Base-by-base conservation (phyloP, 2,797 vertebrate genomes). In the Cryptoprocta ferox region DNA sequence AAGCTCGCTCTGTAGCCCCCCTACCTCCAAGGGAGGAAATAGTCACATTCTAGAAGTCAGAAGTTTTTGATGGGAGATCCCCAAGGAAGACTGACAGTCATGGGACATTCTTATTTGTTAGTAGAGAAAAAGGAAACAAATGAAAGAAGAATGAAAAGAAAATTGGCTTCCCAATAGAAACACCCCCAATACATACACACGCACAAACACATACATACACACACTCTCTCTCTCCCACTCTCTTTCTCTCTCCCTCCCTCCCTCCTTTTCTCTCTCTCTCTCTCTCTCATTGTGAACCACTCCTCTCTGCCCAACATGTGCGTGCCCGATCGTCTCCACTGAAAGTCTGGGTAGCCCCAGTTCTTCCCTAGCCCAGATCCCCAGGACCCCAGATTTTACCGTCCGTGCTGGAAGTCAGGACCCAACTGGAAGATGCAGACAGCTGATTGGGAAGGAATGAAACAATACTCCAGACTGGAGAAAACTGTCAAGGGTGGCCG, bases 361-460 rank as follows among this genome's bases (percentile, higher is more conserved):
- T 26, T 79, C 59, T 61, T 76, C 80, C 80, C 68, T 79, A 63
- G 10, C 70, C 5, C 26, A 93, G 63, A 42, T 76, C 30, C 45
- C 93, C 42, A 6, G n/a, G 45, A 71, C 15, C 91, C 86, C 76
- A 61, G 61, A 82, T 66, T 93, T 98, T 98, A 98, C 98, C 98
- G 97, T 97, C 65, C 48, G 37, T 16, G 50, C 53, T 53, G 56
- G 96, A 48, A 39, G 63, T 76, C 61, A 70, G 95, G 95, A 71
- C 82, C 86, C 85, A 79, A 2, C 85, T 9, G 80, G 87, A 83
- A 90, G 93, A 93, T 0, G 45, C 90, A 90, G 73, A 56, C 71
- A 1, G 35, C 84, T 45, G 88, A 82, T 26, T 19, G 78, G 70
- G 89, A 94, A 96, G 85, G 39, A 81, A 45, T n/a, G 28, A 59